Conservation (phyloP, 2,113 vertebrate genomes). For the Boulengeromyrus knoepffleri region DNA sequence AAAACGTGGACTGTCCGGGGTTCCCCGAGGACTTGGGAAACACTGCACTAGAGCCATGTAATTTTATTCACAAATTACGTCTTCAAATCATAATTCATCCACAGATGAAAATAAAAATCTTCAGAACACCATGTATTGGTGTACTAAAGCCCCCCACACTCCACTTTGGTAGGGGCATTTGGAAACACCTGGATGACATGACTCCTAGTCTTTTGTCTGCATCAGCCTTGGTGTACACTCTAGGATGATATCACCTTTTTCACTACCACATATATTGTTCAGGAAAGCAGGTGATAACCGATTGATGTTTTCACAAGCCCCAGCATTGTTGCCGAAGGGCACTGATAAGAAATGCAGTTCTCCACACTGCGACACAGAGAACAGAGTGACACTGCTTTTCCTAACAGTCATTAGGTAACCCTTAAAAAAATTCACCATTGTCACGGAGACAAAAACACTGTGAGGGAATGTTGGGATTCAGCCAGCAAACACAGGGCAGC, state of each 20-base stretch:
- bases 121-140: background rate
- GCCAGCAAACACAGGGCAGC: background rate
- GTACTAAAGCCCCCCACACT: background rate
- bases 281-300: background rate
- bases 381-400: background rate
- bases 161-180: background rate
- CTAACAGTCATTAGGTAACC: background rate
- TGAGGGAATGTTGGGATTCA: background rate
- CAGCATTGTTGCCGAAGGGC: background rate
- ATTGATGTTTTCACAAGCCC: background rate
- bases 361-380: background rate
- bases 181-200: background rate
- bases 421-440: background rate
- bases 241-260: background rate
- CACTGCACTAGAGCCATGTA: background rate
- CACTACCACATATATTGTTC: background rate
- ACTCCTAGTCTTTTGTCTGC: background rate
- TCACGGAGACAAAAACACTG: background rate
- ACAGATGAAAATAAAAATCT: background rate
- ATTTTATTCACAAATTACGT: background rate
- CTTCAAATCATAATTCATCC: background rate
- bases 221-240: background rate
- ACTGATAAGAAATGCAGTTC: background rate
- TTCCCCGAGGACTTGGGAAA: no score
- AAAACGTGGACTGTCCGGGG: no score